phyloP scores from a whole-genome alignment of 1,140 invertebrate genomes.

The Nymphalis io region DNA sequence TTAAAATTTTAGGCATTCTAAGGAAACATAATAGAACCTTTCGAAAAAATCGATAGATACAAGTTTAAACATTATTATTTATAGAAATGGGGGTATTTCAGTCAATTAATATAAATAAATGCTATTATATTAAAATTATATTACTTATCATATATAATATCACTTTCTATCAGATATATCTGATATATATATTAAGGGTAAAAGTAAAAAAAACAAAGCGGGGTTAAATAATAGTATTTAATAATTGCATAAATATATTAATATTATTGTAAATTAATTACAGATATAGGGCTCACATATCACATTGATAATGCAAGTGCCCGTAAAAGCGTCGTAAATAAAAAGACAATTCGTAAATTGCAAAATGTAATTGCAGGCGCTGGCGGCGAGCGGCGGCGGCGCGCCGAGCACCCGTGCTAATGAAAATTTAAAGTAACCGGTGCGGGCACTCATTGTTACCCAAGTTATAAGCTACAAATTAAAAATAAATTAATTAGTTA shows the following conservation, averaged over 20 bases:
- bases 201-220: too few relatives aligned
- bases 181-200: too few relatives aligned
- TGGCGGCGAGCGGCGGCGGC: slow-evolving; percentile 47
- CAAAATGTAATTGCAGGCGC: slow-evolving; percentile 67
- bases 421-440: slow-evolving; percentile 75
- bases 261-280: background rate
- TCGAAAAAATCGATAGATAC: too few relatives aligned
- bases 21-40: background rate
- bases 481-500: background rate
- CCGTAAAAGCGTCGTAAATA: slow-evolving; percentile 51
- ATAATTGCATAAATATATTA: background rate
- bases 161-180: too few relatives aligned
- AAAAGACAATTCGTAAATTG: slow-evolving; percentile 57
- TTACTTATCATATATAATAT: too few relatives aligned
- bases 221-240: too few relatives aligned
- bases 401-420: slow-evolving; percentile 53
- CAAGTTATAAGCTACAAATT: slow-evolving; percentile 19
- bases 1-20: background rate
- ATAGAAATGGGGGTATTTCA: too few relatives aligned
- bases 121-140: too few relatives aligned
- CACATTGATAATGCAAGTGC: slow-evolving; percentile 31
- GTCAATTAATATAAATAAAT: too few relatives aligned
- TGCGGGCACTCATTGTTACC: slow-evolving; percentile 37
- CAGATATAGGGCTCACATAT: background rate
- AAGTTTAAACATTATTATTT: too few relatives aligned